Evolutionary conservation across 2,888 invertebrate genomes (phyloP).

Genomic region (Drosophila mercatorum): DNA sequence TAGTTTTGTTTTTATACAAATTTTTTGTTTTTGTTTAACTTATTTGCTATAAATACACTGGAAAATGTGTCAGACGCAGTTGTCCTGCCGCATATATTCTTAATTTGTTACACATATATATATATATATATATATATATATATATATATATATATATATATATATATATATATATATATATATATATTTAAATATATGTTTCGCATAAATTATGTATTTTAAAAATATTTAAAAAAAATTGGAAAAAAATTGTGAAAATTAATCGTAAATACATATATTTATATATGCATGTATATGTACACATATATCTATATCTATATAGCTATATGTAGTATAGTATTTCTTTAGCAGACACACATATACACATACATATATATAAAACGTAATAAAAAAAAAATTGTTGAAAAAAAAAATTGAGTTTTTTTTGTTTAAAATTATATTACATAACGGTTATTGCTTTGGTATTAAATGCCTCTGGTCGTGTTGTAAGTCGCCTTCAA

Average conservation of each 20-base stretch:
- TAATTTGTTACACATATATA: constrained; percentile 3
- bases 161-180: constrained; percentile 6
- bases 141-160: constrained; percentile 3
- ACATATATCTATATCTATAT: constrained; percentile 17
- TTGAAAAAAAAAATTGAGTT: constrained; percentile 46
- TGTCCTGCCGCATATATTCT: constrained; percentile 24
- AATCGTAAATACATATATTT: constrained; percentile 15
- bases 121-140: not conserved
- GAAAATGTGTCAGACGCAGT: constrained; percentile 65
- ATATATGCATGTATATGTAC: constrained; percentile 13
- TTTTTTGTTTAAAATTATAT: constrained; percentile 70
- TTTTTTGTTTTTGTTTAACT: constrained; percentile 25
- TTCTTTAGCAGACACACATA: constrained; percentile 35
- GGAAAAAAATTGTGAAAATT: constrained; percentile 42
- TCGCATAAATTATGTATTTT: constrained; percentile 14
- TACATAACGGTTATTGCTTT: constrained; percentile 83
- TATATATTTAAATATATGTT: constrained; percentile 8
- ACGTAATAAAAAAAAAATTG: constrained; percentile 41
- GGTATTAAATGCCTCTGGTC: constrained; percentile 84
- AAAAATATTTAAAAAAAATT: constrained; percentile 19
- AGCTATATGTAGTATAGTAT: constrained; percentile 22
- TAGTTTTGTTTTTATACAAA: constrained; percentile 50
- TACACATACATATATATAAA: constrained; percentile 35
- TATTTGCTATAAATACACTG: constrained; percentile 72
- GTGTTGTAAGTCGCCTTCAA: constrained; percentile 60